Conservation (phyloP, 2,113 vertebrate genomes). For the Malurus elegans region DNA sequence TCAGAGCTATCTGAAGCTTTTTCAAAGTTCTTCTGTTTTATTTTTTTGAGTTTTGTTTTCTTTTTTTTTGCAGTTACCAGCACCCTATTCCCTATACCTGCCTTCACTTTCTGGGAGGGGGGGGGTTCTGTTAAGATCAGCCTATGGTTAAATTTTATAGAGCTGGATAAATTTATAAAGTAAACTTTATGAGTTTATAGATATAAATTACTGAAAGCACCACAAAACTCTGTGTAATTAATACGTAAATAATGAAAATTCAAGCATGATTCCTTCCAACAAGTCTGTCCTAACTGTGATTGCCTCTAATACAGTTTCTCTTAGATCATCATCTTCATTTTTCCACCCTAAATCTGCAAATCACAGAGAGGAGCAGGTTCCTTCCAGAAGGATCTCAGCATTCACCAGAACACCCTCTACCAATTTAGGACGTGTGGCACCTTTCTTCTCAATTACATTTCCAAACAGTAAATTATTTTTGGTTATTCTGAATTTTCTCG, state of each 20-base stretch:
- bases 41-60: background rate
- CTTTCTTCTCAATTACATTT: background rate
- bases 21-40: background rate
- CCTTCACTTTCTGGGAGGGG: background rate
- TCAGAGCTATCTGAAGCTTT: background rate
- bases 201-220: background rate
- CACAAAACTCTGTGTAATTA: background rate
- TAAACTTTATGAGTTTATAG: too few species aligned
- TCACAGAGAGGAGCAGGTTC: background rate
- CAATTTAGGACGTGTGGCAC: rapidly evolving
- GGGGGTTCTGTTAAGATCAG: background rate
- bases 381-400: background rate
- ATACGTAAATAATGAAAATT: background rate
- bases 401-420: background rate
- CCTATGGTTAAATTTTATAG: background rate
- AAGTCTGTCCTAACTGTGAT: background rate
- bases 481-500: background rate
- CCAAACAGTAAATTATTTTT: background rate
- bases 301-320: background rate
- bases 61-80: background rate
- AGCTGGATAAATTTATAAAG: background rate
- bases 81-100: background rate
- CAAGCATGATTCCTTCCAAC: background rate
- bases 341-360: background rate
- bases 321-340: background rate